A percentile compares a stretch with the other conserved stretches of the same genome.
phyloP scores from a whole-genome alignment of 2,888 invertebrate genomes.

The Pollenia labialis region DNA sequence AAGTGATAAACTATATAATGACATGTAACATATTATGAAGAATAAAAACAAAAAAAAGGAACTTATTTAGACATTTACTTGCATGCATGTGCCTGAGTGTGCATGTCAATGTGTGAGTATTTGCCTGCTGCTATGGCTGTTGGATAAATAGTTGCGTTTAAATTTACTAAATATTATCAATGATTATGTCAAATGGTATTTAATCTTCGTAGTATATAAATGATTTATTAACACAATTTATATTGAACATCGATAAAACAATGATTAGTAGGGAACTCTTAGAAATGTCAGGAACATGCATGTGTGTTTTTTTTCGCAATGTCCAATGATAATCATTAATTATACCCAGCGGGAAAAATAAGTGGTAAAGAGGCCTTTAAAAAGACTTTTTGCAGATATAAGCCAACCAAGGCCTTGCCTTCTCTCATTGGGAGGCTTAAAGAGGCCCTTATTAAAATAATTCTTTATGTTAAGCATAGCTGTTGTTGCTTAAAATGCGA shows the following conservation, averaged over 20 bases:
- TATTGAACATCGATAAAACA: conserved; percentile 38
- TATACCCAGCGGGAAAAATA: background rate
- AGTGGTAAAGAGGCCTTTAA: too few species aligned
- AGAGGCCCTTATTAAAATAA: too few species aligned
- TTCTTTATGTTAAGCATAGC: too few species aligned
- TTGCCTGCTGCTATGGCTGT: background rate
- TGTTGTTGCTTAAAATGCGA: too few species aligned
- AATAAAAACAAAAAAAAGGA: background rate
- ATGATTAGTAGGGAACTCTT: conserved; percentile 38
- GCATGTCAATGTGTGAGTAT: background rate
- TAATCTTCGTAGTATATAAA: conserved; percentile 23
- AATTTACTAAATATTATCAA: conserved; percentile 52
- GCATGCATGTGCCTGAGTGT: background rate
- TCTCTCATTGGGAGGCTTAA: too few species aligned
- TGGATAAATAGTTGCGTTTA: conserved; percentile 23
- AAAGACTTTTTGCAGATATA: too few species aligned
- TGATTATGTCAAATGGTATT: conserved; percentile 54
- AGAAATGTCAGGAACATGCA: background rate
- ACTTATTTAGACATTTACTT: background rate
- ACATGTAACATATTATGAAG: conserved; percentile 41
- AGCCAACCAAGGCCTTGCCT: too few species aligned
- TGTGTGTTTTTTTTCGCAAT: background rate
- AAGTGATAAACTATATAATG: conserved; percentile 55
- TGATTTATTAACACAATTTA: conserved; percentile 65
- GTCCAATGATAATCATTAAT: conserved; percentile 40